Conservation (phyloP, 2,113 vertebrate species). For the Sula dactylatra region DNA sequence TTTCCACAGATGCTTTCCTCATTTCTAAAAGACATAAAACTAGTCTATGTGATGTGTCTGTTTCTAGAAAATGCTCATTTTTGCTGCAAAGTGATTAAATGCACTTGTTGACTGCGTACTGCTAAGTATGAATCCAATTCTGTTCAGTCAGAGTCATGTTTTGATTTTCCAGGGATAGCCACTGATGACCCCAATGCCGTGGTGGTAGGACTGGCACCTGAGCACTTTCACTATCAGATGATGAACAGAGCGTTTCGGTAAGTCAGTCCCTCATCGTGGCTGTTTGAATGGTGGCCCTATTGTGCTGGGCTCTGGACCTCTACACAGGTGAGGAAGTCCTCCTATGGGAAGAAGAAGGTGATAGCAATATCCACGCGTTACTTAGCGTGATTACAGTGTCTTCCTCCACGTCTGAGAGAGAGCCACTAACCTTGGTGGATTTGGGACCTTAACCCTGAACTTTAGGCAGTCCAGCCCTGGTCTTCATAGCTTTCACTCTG, state of each 20-base stretch:
- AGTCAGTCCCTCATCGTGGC: neutral
- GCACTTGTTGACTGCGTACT: neutral
- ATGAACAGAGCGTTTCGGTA: conserved; percentile 92
- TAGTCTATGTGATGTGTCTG: fast-evolving
- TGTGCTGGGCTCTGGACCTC: neutral
- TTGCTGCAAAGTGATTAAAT: neutral
- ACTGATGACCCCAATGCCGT: conserved; percentile 89
- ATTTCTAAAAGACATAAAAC: neutral
- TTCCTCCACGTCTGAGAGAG: neutral
- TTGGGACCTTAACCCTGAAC: neutral
- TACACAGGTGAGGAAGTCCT: neutral
- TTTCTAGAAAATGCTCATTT: neutral
- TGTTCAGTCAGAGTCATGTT: neutral
- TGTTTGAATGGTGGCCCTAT: neutral
- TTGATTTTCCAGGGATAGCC: conserved; percentile 78
- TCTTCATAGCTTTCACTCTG: neutral
- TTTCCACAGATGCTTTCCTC: neutral
- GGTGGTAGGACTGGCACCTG: conserved; percentile 90
- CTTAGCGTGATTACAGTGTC: fast-evolving
- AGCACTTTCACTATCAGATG: conserved; percentile 90
- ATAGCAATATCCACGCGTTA: neutral
- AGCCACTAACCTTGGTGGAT: neutral
- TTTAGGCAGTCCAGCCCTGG: neutral
- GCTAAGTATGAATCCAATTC: neutral
- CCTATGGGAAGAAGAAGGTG: neutral